Conservation (phyloP, 92 coral and sea anemone genomes). For the Paragorgia papillata region DNA sequence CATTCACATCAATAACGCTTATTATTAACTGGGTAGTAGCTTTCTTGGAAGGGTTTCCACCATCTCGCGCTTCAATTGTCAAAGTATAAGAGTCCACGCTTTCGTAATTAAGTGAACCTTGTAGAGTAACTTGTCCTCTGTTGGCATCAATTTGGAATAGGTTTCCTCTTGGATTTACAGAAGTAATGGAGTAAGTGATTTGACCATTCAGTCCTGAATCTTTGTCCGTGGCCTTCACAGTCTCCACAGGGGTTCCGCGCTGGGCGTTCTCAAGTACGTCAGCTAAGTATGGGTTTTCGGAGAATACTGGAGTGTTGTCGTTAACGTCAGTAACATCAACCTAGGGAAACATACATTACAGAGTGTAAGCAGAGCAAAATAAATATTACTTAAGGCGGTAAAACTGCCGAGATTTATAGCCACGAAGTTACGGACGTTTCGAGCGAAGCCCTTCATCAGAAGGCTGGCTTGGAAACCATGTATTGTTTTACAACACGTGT, state of each 20-base stretch:
- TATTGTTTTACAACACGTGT: too few species aligned
- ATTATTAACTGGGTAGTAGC: constrained; percentile 51
- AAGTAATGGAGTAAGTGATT: constrained; percentile 57
- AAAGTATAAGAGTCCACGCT: constrained; percentile 50
- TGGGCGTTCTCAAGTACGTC: constrained; percentile 62
- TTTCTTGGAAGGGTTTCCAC: constrained; percentile 49
- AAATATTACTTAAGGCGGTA: too few species aligned
- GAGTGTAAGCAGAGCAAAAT: too few species aligned
- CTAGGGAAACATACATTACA: too few species aligned
- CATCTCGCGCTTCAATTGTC: constrained; percentile 66
- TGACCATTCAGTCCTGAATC: not conserved
- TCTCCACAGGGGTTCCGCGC: constrained; percentile 54
- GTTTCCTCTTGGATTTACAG: constrained; percentile 65
- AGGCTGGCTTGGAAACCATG: too few species aligned
- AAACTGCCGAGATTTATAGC: too few species aligned
- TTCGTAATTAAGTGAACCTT: constrained; percentile 68
- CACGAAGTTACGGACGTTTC: too few species aligned
- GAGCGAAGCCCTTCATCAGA: too few species aligned
- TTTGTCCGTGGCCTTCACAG: constrained; percentile 8
- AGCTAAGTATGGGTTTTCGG: constrained; percentile 60
- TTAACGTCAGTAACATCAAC: constrained; percentile 67
- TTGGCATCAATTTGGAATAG: constrained; percentile 58
- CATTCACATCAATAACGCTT: constrained; percentile 67
- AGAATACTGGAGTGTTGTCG: constrained; percentile 68
- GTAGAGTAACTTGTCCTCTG: constrained; percentile 61